Percentiles rank a stretch among this genome's conserved stretches.
Evolutionary conservation across 2,888 invertebrate genomes (phyloP).

Genomic region (Drosophila pseudotalamancana): DNA sequence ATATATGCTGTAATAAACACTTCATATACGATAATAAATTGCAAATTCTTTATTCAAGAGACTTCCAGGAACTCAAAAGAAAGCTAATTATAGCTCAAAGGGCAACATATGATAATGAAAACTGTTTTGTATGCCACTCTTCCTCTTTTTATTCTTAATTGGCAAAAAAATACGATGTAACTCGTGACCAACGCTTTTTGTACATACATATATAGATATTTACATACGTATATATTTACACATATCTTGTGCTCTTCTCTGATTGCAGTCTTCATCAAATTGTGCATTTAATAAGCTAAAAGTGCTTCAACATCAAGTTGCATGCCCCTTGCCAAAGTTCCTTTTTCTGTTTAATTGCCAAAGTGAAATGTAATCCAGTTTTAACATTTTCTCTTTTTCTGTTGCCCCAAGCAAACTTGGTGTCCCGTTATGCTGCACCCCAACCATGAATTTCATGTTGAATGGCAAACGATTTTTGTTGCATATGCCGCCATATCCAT

Average conservation of each 20-base stretch:
- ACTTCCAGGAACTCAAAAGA: slow-evolving; percentile 1
- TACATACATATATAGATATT: not conserved
- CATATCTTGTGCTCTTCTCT: not conserved
- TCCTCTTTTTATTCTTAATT: slow-evolving; percentile 12
- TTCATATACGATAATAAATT: slow-evolving; percentile 3
- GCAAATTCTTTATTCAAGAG: not conserved
- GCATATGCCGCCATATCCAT: slow-evolving; percentile 54
- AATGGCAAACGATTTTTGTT: slow-evolving; percentile 49
- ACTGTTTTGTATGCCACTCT: slow-evolving; percentile 7
- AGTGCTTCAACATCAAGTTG: slow-evolving; percentile 50
- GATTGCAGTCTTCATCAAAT: slow-evolving; percentile 38
- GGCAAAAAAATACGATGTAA: slow-evolving; percentile 2
- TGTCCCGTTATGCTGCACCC: not conserved
- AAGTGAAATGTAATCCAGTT: slow-evolving; percentile 63
- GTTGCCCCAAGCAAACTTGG: too few species aligned
- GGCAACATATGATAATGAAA: slow-evolving; percentile 46
- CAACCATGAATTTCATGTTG: slow-evolving; percentile 35
- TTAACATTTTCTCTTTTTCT: too few species aligned
- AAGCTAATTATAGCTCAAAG: slow-evolving; percentile 14
- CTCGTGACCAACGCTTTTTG: slow-evolving; percentile 4
- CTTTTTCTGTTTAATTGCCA: slow-evolving; percentile 57
- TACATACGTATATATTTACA: not conserved
- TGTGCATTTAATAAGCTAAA: slow-evolving; percentile 62
- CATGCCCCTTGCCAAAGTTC: slow-evolving; percentile 11
- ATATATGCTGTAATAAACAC: too few species aligned